Conservation (phyloP, 2,797 vertebrate species). For the Myotis vivesi region DNA sequence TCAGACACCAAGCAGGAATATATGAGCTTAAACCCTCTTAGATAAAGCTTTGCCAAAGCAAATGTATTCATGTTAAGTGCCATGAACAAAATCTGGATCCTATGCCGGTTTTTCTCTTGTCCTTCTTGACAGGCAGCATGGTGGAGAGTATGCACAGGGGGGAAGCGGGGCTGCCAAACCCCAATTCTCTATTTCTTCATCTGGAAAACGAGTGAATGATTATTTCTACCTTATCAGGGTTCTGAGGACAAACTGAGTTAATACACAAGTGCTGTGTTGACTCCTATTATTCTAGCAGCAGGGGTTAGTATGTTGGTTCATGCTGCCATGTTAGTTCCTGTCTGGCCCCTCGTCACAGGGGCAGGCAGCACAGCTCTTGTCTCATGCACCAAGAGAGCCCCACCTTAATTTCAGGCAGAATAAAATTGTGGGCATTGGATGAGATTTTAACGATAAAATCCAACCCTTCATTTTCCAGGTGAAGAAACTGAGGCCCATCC, state of each 20-base stretch:
- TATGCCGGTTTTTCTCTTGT: accelerated
- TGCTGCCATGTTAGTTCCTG: background rate
- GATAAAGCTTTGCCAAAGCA: background rate
- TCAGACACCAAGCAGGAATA: background rate
- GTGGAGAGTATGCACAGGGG: background rate
- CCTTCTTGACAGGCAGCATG: background rate
- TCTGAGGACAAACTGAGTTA: background rate
- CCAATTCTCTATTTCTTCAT: background rate
- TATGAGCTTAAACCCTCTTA: too few species aligned
- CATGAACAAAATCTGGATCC: background rate
- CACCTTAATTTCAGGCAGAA: background rate
- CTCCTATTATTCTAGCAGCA: background rate
- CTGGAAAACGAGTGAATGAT: background rate
- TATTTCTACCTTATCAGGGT: background rate
- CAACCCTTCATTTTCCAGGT: background rate
- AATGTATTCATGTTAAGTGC: background rate
- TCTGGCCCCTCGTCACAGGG: background rate
- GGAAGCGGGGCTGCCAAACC: background rate
- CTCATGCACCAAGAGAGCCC: background rate
- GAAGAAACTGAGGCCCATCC: background rate
- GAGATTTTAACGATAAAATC: background rate
- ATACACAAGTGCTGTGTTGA: background rate
- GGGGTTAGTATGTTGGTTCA: background rate
- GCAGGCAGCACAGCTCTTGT: background rate
- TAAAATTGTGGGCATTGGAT: background rate